Evolutionary conservation across 1,140 invertebrate genomes (phyloP).

Genomic region (Camponotus vicinus): DNA sequence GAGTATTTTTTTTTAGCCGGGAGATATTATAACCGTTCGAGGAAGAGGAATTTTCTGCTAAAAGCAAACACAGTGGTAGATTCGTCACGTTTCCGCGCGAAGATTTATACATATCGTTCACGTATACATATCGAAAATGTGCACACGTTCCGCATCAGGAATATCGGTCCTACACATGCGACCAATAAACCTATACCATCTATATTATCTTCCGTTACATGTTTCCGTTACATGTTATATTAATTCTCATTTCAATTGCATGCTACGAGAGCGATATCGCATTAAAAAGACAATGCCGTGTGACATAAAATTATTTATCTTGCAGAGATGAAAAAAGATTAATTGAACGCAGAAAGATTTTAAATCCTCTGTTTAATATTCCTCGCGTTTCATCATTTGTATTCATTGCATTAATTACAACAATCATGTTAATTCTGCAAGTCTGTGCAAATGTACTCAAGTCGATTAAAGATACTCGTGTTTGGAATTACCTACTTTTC

Average conservation of each 20-base stretch:
- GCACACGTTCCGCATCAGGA: constrained; percentile 32
- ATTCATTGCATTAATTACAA: not conserved
- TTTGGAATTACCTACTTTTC: not conserved
- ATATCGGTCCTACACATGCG: constrained; percentile 31
- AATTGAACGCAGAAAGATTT: not conserved
- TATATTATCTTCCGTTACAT: constrained; percentile 12
- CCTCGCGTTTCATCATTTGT: not conserved
- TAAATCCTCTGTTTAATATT: not conserved
- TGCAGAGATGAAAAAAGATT: not conserved
- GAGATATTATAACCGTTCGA: constrained; percentile 9
- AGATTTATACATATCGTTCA: constrained; percentile 45
- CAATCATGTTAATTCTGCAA: constrained; percentile 15
- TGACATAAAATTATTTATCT: constrained; percentile 9
- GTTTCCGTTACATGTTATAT: not conserved
- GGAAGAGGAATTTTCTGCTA: constrained; percentile 2
- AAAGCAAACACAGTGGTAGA: constrained; percentile 43
- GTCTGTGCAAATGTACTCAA: not conserved
- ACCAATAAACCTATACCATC: constrained; percentile 4
- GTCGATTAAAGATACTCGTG: not conserved
- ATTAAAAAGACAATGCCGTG: not conserved
- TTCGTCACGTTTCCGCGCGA: constrained; percentile 28
- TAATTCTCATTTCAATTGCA: constrained; percentile 27
- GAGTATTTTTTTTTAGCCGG: constrained; percentile 13
- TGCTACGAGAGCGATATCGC: not conserved
- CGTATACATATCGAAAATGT: constrained; percentile 41